Base-by-base conservation (phyloP, 1,140 invertebrate species). In the Eurosta solidaginis region DNA sequence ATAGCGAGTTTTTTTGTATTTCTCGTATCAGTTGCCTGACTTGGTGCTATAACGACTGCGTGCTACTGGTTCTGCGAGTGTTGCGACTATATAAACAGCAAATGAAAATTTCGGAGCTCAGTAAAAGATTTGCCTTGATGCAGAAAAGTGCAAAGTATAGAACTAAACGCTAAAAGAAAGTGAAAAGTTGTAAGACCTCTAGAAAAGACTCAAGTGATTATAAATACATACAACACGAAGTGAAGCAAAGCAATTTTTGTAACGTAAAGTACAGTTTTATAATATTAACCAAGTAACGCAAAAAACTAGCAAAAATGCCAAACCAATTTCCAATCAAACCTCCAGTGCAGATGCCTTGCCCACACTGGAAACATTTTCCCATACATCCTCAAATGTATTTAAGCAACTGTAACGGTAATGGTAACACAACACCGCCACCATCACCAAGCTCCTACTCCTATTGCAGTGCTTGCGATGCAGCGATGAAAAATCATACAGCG, bases 291-390 rank as follows among this genome's bases (percentile, higher is more conserved):
- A 78, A 45, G 52, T 47, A 36, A 49, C 14, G 5, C 33, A 36
- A 20, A 36, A 80, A n/a, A n/a, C n/a, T n/a, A n/a, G n/a, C n/a
- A n/a, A n/a, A 47, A 20, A 85, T 86, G 85, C 85, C 85, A 77
- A 40, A 68, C n/a, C 14, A n/a, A 42, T 86, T 86, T 49, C 85
- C 85, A 68, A 83, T 86, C 29, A 81, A 83, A 81, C 83, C 83
- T 68, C 85, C 85, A 68, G 85, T 83, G 80, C 85, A 86, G 78
- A 86, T 86, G 85, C 85, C 85, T 29, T 86, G 85, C 77, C 85
- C 83, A 27, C 85, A 86, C 40, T 86, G 85, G 85, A 84, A 86
- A 63, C 85, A 86, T 59, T 86, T 86, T 42, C 85, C 85, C 33
- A 85, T 86, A 17, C 85, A 81, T 44, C 83, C 84, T 0, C 80